phyloP scores from a whole-genome alignment of 2,113 vertebrate genomes.

The Origma solitaria region DNA sequence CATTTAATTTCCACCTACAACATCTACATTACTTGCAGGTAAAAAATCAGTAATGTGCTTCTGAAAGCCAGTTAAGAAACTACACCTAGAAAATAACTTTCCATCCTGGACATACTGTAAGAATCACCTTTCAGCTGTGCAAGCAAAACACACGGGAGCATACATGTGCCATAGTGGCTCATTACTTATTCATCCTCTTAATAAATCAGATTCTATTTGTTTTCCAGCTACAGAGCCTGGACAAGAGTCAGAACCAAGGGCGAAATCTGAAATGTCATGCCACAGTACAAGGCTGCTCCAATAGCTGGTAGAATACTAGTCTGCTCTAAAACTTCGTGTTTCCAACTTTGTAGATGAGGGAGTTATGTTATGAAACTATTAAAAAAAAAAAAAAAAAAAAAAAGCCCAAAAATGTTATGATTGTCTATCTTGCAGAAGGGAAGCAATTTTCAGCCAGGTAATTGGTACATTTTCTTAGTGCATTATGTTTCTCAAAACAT shows the following conservation, averaged over 20 bases:
- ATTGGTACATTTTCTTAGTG: conserved; percentile 73
- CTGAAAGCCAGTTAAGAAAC: background rate
- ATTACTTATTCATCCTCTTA: background rate
- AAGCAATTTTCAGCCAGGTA: conserved; percentile 70
- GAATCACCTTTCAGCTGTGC: background rate
- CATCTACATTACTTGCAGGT: background rate
- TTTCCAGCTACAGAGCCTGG: background rate
- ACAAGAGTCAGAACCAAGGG: background rate
- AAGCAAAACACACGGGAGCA: background rate
- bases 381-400: background rate
- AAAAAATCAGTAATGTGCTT: background rate
- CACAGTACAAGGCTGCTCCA: background rate
- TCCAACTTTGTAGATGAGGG: conserved; percentile 21
- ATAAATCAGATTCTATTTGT: background rate
- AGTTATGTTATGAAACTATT: conserved; percentile 41
- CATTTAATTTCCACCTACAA: background rate
- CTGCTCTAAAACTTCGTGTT: conserved; percentile 25
- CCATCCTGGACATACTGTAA: background rate
- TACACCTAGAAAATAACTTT: background rate
- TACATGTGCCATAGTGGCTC: background rate
- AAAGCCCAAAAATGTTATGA: conserved; percentile 62
- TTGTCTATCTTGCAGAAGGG: conserved; percentile 64
- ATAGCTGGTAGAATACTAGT: background rate
- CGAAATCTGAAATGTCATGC: background rate
- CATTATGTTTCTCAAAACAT: conserved; percentile 74